Conservation (phyloP, 2,797 vertebrate species). For the Atherinosoma microstoma region DNA sequence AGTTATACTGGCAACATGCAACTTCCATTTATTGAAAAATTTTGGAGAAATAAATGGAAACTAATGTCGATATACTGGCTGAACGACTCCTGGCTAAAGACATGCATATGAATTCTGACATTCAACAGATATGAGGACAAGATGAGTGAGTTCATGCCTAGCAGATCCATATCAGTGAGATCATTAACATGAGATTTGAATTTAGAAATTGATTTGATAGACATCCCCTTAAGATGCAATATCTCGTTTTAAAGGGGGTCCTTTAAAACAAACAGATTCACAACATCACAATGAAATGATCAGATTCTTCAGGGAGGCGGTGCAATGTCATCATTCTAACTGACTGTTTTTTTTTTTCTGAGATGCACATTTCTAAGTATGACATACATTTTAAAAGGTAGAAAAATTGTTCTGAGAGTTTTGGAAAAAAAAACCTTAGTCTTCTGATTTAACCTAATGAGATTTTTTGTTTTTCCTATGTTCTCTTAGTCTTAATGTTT, state of each 20-base stretch:
- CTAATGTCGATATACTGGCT: slow-evolving; percentile 8
- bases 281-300: neutral
- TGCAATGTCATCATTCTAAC: neutral
- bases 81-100: slow-evolving; percentile 6
- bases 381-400: neutral
- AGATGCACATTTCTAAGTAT: slow-evolving; percentile 10
- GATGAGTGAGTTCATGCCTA: slow-evolving; percentile 30
- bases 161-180: slow-evolving; percentile 10
- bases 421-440: slow-evolving; percentile 29
- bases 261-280: too few species aligned
- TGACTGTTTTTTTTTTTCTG: neutral
- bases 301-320: slow-evolving; percentile 16
- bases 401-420: slow-evolving; percentile 1
- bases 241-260: too few species aligned
- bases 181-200: slow-evolving; percentile 12
- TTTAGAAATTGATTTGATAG: too few species aligned
- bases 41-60: neutral
- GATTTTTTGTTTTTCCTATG: too few species aligned
- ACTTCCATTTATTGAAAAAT: neutral
- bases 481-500: too few species aligned
- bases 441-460: neutral
- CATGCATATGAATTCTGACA: slow-evolving; percentile 35
- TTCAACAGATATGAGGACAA: slow-evolving; percentile 5
- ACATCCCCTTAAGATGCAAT: too few species aligned
- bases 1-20: neutral